Base-by-base conservation (phyloP, 2,797 vertebrate species). In the Microctenopoma stevenorrisi region DNA sequence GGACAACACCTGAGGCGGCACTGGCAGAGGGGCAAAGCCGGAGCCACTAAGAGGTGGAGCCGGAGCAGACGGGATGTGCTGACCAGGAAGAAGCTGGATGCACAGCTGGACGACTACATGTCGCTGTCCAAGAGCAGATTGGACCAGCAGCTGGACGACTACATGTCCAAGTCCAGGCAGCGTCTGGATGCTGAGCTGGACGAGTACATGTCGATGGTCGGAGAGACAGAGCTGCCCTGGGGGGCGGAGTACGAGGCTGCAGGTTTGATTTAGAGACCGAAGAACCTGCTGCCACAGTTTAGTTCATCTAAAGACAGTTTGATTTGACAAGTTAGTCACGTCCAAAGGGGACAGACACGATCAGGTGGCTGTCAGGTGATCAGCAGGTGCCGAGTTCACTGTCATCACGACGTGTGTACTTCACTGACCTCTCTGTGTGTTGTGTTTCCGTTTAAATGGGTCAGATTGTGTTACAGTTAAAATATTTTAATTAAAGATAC, bases 81-180 rank as follows among this genome's bases (percentile, higher is more conserved):
- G 25, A 97, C 94, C 64, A 95, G 93, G 83, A 94, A 94, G 76
- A 93, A 96, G 89, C 93, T 98, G 76, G 97, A 98, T 2, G 93
- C 94, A 0, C 94, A 97, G 91, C 91, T 98, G 82, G 96, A 98
- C 26, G 93, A 93, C 0, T 97, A 98, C 88, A 97, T 97, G 96
- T 95, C 96, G 2, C 91, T 93, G 61, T 70, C 78, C 61, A 74
- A 16, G 56, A 74, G 40, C 11, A 28, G 81, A 84, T 92, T 56
- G 94, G 92, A 96, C 68, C 5, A 37, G 0, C 16, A 90, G 18
- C 78, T 88, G 57, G 86, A 88, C 0, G 49, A 78, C 0, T 90
- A 90, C 82, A 86, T 87, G 88, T 73, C 83, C 28, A 44, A 15
- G 68, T 78, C 81, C n/a, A 67, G 43, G 44, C 73, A 35, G 1